These are phyloP conservation scores for Grus americana DNA, from an alignment of 2,113 vertebrate genomes.

Conservation along the genomic window DNA sequence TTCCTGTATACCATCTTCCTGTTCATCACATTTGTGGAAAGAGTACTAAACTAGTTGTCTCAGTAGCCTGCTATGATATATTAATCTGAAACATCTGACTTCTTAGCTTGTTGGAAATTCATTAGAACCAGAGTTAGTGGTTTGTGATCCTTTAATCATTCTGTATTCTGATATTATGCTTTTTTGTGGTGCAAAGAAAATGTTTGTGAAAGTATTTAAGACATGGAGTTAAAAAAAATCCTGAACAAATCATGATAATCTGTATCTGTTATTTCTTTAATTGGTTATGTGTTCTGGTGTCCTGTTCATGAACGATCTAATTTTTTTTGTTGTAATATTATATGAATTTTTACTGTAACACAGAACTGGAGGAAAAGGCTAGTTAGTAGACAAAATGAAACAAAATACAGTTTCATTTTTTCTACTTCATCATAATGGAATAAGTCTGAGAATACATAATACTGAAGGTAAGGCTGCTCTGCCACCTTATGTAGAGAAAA, in stretches of 20 bases:
- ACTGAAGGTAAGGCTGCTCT: background rate
- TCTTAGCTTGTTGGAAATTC: background rate
- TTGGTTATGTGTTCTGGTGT: background rate
- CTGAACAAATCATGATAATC: background rate
- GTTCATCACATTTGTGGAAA: background rate
- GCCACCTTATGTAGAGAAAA: conserved; percentile 16
- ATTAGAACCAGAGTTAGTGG: background rate
- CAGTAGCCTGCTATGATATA: background rate
- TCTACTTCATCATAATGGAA: background rate
- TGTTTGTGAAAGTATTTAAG: background rate
- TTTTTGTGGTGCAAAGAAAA: background rate
- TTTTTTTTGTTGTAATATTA: background rate
- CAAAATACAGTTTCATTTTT: background rate
- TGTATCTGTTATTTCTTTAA: background rate
- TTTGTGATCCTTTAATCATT: background rate
- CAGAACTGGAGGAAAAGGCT: background rate
- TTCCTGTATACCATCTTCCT: background rate
- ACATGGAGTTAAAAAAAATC: background rate
- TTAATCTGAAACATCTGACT: background rate
- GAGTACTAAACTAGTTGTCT: background rate
- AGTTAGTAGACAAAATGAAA: background rate
- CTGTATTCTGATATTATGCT: background rate
- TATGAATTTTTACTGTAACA: background rate
- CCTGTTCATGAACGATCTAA: background rate
- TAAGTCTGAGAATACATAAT: background rate